These are phyloP conservation scores for Tuta absoluta DNA, from an alignment of 2,888 invertebrate species.

Conservation along the genomic window DNA sequence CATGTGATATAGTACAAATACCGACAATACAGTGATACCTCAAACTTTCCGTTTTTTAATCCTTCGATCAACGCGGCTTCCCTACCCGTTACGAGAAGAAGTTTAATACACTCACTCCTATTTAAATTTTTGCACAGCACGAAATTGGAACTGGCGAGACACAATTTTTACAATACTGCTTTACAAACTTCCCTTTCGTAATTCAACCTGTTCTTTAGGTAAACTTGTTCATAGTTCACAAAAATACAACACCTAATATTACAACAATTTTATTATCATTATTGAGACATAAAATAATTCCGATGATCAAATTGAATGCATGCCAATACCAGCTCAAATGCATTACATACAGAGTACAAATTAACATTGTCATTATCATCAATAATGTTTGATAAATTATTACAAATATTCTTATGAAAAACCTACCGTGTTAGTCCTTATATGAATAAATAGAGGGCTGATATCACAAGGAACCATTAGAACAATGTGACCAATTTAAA, in stretches of 20 bases:
- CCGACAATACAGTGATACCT: slow-evolving; percentile 64
- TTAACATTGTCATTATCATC: background rate
- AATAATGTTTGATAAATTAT: too few species aligned
- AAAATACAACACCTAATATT: background rate
- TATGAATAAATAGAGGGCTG: background rate
- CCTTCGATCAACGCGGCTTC: too few species aligned
- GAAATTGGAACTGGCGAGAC: too few species aligned
- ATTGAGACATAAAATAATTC: background rate
- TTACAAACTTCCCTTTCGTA: too few species aligned
- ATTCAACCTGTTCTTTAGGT: too few species aligned
- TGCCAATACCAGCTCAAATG: background rate
- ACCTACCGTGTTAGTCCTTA: background rate
- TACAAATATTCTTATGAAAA: too few species aligned
- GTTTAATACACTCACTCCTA: too few species aligned
- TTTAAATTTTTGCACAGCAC: too few species aligned
- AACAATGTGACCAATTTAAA: background rate
- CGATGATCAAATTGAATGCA: slow-evolving; percentile 1
- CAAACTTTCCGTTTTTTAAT: slow-evolving; percentile 39
- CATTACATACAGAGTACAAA: background rate
- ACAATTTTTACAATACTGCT: too few species aligned
- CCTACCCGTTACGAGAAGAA: too few species aligned
- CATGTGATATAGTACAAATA: slow-evolving; percentile 46
- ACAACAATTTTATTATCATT: slow-evolving; percentile 1
- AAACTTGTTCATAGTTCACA: too few species aligned
- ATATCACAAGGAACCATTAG: background rate